Conservation (phyloP, 2,888 invertebrate genomes). For the Drosophila kuntzei region DNA sequence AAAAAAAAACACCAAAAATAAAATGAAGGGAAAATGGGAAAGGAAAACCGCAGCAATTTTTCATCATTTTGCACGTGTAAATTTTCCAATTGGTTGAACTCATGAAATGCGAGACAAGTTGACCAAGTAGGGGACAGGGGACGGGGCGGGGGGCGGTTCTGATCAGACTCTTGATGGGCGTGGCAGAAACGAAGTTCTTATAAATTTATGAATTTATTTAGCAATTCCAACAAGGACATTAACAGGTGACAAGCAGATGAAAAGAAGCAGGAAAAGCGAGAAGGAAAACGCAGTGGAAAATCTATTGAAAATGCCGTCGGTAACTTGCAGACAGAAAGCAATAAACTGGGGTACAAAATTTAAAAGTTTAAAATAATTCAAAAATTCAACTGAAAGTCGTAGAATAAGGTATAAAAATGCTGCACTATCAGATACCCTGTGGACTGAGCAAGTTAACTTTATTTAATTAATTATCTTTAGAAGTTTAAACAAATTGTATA, state of each 20-base stretch:
- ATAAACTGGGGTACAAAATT: neutral
- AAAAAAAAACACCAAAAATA: slow-evolving; percentile 15
- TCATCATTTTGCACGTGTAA: slow-evolving; percentile 84
- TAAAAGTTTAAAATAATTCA: neutral
- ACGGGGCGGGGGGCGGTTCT: no score
- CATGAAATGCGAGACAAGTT: slow-evolving; percentile 53
- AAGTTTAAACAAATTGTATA: neutral
- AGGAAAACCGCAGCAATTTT: slow-evolving; percentile 83
- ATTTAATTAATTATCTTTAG: no score
- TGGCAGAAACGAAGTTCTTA: slow-evolving; percentile 17
- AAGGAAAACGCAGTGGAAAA: neutral
- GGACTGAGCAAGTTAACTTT: neutral
- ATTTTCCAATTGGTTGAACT: slow-evolving; percentile 83
- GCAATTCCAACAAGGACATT: neutral
- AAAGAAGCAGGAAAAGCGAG: neutral
- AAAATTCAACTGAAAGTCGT: neutral
- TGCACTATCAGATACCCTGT: neutral
- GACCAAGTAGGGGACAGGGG: neutral
- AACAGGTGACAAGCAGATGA: slow-evolving; percentile 8
- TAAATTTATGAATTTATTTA: slow-evolving; percentile 32
- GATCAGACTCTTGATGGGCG: slow-evolving; percentile 18
- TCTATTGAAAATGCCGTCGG: slow-evolving; percentile 39
- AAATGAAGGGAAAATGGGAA: slow-evolving; percentile 20
- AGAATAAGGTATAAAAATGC: neutral
- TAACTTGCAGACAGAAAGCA: slow-evolving; percentile 8